Evolutionary conservation across 2,113 vertebrate species (phyloP).

Genomic region (Arothron firmamentum): DNA sequence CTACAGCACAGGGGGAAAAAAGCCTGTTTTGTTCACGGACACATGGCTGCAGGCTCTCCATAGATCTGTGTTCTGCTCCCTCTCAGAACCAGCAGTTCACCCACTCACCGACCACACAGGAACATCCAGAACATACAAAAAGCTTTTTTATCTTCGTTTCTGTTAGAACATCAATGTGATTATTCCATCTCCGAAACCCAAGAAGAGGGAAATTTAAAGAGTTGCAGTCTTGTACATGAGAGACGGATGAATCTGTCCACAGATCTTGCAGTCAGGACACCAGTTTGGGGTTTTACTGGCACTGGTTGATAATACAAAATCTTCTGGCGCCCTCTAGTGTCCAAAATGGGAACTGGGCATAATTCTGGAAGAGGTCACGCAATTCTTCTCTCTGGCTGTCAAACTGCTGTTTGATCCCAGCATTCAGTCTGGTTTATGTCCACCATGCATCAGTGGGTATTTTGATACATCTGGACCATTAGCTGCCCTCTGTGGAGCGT

Average conservation of each 20-base stretch:
- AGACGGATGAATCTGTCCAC: neutral
- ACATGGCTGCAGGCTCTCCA: slow-evolving; percentile 2
- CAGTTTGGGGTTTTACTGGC: no score
- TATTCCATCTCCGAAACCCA: neutral
- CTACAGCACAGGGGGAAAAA: slow-evolving; percentile 11
- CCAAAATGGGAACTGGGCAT: neutral
- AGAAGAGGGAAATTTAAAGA: neutral
- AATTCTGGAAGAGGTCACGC: no score
- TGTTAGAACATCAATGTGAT: slow-evolving; percentile 21
- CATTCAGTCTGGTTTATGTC: slow-evolving; percentile 27
- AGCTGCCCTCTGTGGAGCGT: neutral
- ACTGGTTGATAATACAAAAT: slow-evolving; percentile 5
- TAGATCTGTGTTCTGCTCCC: slow-evolving; percentile 25
- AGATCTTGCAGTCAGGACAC: no score
- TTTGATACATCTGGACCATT: neutral
- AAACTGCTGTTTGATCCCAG: neutral
- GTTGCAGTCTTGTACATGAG: neutral
- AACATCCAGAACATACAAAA: slow-evolving; percentile 13
- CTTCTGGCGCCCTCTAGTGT: slow-evolving; percentile 54
- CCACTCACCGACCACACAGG: neutral
- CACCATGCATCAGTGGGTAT: slow-evolving; percentile 6
- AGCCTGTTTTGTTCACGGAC: slow-evolving; percentile 17
- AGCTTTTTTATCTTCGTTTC: slow-evolving; percentile 12
- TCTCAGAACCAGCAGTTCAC: neutral
- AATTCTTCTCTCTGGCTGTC: no score